Evolutionary conservation across 2,113 vertebrate genomes (phyloP).

Genomic region (Glaucidium brasilianum): DNA sequence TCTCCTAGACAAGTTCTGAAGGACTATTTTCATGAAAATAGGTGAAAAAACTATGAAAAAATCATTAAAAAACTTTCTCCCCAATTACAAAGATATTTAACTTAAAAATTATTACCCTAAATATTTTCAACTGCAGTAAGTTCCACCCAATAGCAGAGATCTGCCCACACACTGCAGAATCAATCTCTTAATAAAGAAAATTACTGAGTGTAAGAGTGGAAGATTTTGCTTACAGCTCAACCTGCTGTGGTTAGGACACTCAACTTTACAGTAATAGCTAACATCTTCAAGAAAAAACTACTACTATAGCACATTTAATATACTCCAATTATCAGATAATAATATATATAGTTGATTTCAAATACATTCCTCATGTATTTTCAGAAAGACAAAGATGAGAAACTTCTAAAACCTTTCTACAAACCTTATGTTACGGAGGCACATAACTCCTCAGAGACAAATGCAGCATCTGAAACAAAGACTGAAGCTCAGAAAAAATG

Average conservation of each 20-base stretch:
- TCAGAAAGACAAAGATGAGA: not conserved
- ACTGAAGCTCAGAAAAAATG: not conserved
- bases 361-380: not conserved
- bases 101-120: not conserved
- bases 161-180: not conserved
- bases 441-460: not conserved
- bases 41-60: not conserved
- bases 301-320: not conserved
- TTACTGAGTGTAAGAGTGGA: not conserved
- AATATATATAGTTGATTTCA: not conserved
- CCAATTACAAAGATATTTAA: not conserved
- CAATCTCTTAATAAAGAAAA: constrained; percentile 18
- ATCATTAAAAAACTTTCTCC: not conserved
- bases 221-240: not conserved
- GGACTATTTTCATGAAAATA: not conserved
- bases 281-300: not conserved
- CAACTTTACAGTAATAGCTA: not conserved
- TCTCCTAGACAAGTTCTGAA: not conserved
- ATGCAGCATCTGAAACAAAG: not conserved
- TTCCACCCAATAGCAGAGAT: not conserved
- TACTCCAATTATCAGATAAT: not conserved
- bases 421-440: not conserved
- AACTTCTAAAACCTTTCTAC: not conserved
- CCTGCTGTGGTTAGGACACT: not conserved
- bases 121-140: not conserved